These are phyloP conservation scores for Myopa testacea DNA, from an alignment of 2,888 invertebrate species.

Conservation along the genomic window DNA sequence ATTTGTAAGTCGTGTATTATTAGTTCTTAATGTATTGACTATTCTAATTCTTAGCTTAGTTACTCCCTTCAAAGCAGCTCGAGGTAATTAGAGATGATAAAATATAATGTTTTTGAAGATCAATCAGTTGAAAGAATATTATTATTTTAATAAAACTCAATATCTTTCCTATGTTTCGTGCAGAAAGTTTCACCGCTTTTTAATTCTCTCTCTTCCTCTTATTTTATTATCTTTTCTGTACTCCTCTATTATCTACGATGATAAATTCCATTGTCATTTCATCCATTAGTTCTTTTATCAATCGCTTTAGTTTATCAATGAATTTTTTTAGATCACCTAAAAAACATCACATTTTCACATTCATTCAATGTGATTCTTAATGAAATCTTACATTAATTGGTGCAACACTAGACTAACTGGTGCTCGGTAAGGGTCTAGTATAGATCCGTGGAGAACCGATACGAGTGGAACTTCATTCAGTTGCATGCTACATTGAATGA, in stretches of 20 bases:
- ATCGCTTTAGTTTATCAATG: constrained; percentile 34
- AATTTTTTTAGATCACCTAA: constrained; percentile 1
- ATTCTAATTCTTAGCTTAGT: no score
- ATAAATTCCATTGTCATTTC: not conserved
- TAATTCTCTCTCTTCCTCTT: not conserved
- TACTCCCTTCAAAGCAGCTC: no score
- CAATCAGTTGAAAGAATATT: no score
- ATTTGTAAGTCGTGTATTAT: no score
- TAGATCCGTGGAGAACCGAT: not conserved
- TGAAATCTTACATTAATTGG: constrained; percentile 32
- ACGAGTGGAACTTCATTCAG: not conserved
- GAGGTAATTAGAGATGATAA: no score
- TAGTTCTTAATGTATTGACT: no score
- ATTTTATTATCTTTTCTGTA: not conserved
- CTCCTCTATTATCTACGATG: not conserved
- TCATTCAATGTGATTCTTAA: constrained; percentile 3
- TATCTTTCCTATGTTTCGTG: no score
- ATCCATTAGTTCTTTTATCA: not conserved
- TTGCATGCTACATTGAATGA: not conserved
- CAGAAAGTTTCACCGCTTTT: not conserved
- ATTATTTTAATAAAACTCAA: no score
- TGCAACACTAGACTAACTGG: constrained; percentile 36
- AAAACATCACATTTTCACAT: constrained; percentile 1
- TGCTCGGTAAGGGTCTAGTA: not conserved
- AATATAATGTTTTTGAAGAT: no score